A percentile compares a stretch with the other conserved stretches of the same genome.
phyloP scores from a whole-genome alignment of 2,797 vertebrate genomes.

The Triplophysa yarkandensis region DNA sequence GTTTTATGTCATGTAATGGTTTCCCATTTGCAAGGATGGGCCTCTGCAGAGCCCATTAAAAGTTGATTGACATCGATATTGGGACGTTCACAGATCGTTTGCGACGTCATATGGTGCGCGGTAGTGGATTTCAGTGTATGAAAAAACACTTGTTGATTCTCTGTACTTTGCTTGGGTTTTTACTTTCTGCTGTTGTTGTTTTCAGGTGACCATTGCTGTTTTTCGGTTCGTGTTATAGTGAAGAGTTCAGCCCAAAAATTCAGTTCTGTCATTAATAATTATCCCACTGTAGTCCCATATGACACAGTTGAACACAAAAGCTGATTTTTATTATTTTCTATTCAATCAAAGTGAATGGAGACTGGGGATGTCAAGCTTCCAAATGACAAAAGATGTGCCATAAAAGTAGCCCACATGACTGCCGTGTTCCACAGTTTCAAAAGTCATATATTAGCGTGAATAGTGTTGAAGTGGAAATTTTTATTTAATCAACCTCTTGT shows the following conservation, averaged over 20 bases:
- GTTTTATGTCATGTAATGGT: slow-evolving; percentile 47
- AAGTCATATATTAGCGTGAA: not conserved
- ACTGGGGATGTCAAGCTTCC: not conserved
- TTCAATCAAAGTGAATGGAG: not conserved
- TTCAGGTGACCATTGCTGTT: no score
- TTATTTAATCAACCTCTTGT: no score
- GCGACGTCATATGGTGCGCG: slow-evolving; percentile 27
- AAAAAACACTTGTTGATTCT: slow-evolving; percentile 26
- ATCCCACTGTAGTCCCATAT: not conserved
- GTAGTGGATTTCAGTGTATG: slow-evolving; percentile 32
- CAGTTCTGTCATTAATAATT: not conserved
- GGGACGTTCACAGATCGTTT: slow-evolving; percentile 47
- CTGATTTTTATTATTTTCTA: not conserved
- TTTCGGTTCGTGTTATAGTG: no score
- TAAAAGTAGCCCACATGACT: not conserved
- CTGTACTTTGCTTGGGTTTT: not conserved
- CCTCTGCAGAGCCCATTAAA: slow-evolving; percentile 35
- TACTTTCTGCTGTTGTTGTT: not conserved
- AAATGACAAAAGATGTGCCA: not conserved
- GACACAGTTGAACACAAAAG: not conserved
- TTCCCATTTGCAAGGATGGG: slow-evolving; percentile 32
- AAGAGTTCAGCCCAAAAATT: not conserved
- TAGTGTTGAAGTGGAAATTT: not conserved
- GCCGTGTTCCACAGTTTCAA: not conserved
- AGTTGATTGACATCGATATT: slow-evolving; percentile 44